These are phyloP conservation scores for Leptobrachium ailaonicum DNA, from an alignment of 2,113 vertebrate species.

Conservation along the genomic window DNA sequence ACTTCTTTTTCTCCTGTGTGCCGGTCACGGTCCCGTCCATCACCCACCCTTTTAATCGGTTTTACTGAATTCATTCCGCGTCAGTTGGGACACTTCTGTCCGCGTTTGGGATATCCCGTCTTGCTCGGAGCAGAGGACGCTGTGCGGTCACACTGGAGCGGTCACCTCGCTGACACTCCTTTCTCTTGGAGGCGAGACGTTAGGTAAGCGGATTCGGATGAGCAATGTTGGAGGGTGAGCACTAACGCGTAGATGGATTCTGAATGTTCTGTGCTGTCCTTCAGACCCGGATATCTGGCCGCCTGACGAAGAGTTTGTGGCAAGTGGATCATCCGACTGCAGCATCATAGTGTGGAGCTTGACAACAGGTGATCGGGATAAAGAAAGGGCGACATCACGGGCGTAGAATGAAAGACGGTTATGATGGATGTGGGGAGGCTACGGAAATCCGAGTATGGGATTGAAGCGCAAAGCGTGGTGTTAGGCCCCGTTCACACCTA, in stretches of 20 bases:
- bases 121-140: slow-evolving; percentile 21
- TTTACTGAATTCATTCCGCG: not conserved
- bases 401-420: not conserved
- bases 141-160: slow-evolving; percentile 28
- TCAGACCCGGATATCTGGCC: not conserved
- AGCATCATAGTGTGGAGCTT: slow-evolving; percentile 75
- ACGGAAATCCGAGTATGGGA: not conserved
- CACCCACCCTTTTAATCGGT: too few relatives aligned
- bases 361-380: slow-evolving; percentile 60
- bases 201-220: slow-evolving; percentile 16
- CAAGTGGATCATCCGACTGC: slow-evolving; percentile 75
- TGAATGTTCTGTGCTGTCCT: not conserved
- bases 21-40: too few relatives aligned
- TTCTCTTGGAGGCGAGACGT: not conserved
- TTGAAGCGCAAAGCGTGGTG: too few relatives aligned
- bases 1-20: too few relatives aligned
- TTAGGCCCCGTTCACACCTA: too few relatives aligned
- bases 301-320: slow-evolving; percentile 65
- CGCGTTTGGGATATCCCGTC: slow-evolving; percentile 19
- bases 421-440: not conserved
- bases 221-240: not conserved
- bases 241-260: not conserved
- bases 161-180: not conserved
- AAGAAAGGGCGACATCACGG: too few relatives aligned
- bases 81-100: slow-evolving; percentile 33